Evolutionary conservation across 1,140 invertebrate genomes (phyloP), one percentile per base, ranked within the genome.

Genomic region (Sarcophaga peregrina): DNA sequence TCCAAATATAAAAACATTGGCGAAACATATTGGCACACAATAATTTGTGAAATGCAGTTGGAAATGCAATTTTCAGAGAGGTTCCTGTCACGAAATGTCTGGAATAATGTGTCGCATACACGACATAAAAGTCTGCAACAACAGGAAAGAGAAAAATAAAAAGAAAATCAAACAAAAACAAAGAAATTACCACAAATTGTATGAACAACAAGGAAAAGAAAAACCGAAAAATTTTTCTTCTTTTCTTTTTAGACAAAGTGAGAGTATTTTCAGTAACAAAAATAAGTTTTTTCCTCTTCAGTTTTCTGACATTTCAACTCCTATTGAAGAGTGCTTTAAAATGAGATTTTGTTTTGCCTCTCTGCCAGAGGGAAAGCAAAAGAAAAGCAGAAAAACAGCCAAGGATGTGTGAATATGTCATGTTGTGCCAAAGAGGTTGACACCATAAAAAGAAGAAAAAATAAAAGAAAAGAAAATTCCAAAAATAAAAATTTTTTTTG

Each of bases 101-200:
- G 75, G 75, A 78, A 78, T 78, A 78, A 78, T 78, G 75, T 78
- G 75, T 78, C 75, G 75, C 75, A 78, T 78, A 52, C 75, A 78
- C 75, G 75, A 78, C 75, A 78, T 46, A 76, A 76, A 76, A n/a
- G n/a, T 48, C 74, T 17, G 48, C 74, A 45, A 62, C 62, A 25
- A 25, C 75, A 52, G 17, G n/a, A n/a, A 78, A 76, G 48, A 76
- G 13, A 47, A 48, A 76, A 76, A 78, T 6, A 25, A 78, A 78
- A 4, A 17, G 9, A 78, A 48, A 20, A 68, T 15, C 9, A 20
- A 68, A 68, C 17, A 13, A 68, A 68, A 68, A 68, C 11, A n/a
- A 48, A 15, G 48, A 10, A 20, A 73, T 10, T 20, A 78, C 50
- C 50, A 78, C 20, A 17, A 78, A 52, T 13, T 17, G 9, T 37